Evolutionary conservation across 2,113 vertebrate species (phyloP).

Genomic region (Castor canadensis): DNA sequence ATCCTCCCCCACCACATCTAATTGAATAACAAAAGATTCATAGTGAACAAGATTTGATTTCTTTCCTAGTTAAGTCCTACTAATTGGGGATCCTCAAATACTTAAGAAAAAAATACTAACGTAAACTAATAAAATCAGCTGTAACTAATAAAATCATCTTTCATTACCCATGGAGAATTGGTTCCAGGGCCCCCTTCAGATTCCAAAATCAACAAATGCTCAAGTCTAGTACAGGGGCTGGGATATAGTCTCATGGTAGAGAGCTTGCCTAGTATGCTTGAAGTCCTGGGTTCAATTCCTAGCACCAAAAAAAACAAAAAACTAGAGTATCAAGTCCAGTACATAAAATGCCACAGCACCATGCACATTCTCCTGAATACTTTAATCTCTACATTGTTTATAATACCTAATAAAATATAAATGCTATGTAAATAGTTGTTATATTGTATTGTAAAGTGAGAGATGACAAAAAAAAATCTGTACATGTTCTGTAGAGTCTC

Average conservation of each 20-base stretch:
- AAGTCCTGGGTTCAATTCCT: too few relatives aligned
- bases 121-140: background rate
- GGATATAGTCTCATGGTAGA: too few relatives aligned
- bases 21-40: slow-evolving; percentile 23
- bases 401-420: background rate
- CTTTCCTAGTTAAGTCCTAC: slow-evolving; percentile 56
- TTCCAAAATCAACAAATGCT: background rate
- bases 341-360: background rate
- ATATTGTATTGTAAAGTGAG: background rate
- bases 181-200: background rate
- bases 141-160: background rate
- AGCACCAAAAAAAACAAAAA: too few relatives aligned
- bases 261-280: too few relatives aligned
- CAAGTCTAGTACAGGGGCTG: too few relatives aligned
- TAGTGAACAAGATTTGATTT: slow-evolving; percentile 25
- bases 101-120: slow-evolving; percentile 44
- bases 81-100: slow-evolving; percentile 54
- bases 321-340: background rate
- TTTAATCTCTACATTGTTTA: background rate
- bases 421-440: background rate
- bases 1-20: background rate
- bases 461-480: background rate
- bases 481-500: background rate
- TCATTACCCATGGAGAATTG: background rate
- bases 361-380: background rate